A percentile compares a stretch with the other conserved stretches of the same genome.
These are phyloP conservation scores for Drosophila anomalata DNA, from an alignment of 2,888 invertebrate species.

Conservation along the genomic window DNA sequence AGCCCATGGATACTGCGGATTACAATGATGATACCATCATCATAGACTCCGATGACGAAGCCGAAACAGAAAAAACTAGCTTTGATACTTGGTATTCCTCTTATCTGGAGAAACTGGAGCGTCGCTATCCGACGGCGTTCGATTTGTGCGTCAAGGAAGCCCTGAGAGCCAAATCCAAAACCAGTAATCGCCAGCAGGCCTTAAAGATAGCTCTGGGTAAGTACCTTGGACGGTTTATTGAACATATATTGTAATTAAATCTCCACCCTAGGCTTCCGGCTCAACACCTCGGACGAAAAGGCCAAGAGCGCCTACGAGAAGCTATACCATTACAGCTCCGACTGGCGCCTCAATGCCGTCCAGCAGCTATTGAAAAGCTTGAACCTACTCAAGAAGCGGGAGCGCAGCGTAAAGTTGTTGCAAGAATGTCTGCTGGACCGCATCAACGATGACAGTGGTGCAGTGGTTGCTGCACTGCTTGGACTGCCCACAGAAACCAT, in stretches of 20 bases:
- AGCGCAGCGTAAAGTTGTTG: slow-evolving; percentile 85
- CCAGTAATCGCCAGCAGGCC: slow-evolving; percentile 79
- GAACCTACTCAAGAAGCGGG: slow-evolving; percentile 83
- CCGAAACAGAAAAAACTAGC: slow-evolving; percentile 49
- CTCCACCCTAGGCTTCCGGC: slow-evolving; percentile 84
- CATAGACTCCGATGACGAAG: slow-evolving; percentile 81
- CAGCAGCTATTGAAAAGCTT: slow-evolving; percentile 86
- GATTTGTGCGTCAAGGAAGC: slow-evolving; percentile 88
- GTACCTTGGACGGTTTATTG: neutral
- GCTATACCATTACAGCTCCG: slow-evolving; percentile 89
- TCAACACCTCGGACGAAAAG: slow-evolving; percentile 85
- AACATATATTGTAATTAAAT: too few species aligned
- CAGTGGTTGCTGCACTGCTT: slow-evolving; percentile 86
- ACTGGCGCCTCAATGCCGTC: slow-evolving; percentile 88
- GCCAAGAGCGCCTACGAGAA: slow-evolving; percentile 87
- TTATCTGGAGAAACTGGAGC: slow-evolving; percentile 87
- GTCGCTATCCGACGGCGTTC: slow-evolving; percentile 89
- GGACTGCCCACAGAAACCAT: slow-evolving; percentile 83
- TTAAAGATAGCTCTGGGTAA: slow-evolving; percentile 83
- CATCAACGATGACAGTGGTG: slow-evolving; percentile 88
- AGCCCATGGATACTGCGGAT: slow-evolving; percentile 16
- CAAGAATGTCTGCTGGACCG: slow-evolving; percentile 87
- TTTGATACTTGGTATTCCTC: slow-evolving; percentile 85
- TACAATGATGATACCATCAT: slow-evolving; percentile 81
- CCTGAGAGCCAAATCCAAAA: slow-evolving; percentile 79